Conservation (phyloP, 37 sponge, comb jelly and placozoan genomes). For the Diacarnus erythraeanus region DNA sequence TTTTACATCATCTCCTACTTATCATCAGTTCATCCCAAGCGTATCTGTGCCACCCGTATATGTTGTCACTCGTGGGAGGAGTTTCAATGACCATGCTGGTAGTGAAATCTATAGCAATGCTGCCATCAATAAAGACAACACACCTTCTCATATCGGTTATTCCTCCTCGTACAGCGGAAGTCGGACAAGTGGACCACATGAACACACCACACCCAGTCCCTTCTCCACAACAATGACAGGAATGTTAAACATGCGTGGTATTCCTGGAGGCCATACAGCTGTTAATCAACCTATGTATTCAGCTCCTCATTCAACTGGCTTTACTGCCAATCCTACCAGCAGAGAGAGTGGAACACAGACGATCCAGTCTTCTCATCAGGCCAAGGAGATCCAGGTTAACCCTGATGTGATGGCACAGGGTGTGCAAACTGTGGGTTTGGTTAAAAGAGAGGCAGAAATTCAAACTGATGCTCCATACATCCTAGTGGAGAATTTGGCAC, state of each 20-base stretch:
- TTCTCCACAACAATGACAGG: not conserved
- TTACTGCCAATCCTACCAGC: no score
- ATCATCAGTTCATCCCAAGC: not conserved
- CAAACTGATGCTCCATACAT: constrained; percentile 4
- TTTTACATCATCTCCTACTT: no score
- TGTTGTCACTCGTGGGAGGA: not conserved
- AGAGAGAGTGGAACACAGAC: not conserved
- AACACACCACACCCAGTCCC: not conserved
- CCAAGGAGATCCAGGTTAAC: not conserved
- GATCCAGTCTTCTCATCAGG: not conserved
- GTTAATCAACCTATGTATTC: no score
- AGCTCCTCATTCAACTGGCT: no score
- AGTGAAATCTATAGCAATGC: not conserved
- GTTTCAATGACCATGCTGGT: not conserved
- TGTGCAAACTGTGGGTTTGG: not conserved
- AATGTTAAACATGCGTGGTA: not conserved
- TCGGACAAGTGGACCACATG: no score
- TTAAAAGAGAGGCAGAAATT: not conserved
- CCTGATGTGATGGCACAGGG: not conserved
- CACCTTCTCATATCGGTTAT: not conserved
- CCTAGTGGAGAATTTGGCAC: not conserved
- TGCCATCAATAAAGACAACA: not conserved
- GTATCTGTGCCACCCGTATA: not conserved
- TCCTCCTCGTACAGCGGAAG: not conserved
- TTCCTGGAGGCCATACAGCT: not conserved